Percentiles rank a stretch among this genome's conserved stretches.
phyloP scores from a whole-genome alignment of 2,113 vertebrate species.

The Semicossyphus pulcher region DNA sequence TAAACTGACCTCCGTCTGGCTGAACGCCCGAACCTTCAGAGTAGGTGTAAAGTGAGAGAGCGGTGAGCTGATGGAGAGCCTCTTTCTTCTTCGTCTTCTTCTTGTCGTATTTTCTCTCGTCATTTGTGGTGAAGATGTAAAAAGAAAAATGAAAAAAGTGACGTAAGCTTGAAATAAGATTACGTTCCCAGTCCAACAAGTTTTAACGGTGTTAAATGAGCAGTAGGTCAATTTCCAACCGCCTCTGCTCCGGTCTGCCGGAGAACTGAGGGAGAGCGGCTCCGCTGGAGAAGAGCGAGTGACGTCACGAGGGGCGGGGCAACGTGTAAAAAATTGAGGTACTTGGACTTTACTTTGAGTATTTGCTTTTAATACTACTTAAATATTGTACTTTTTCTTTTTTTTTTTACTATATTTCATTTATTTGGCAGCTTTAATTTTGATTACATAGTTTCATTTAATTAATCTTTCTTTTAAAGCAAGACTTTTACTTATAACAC shows the following conservation, averaged over 20 bases:
- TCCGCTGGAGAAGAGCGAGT: not conserved
- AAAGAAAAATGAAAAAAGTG: accelerated
- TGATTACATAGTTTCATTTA: no score
- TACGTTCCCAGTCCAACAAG: not conserved
- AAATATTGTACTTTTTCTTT: no score
- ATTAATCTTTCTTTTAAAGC: no score
- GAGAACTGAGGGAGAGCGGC: conserved; percentile 26
- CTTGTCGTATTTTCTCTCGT: not conserved
- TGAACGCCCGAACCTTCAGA: conserved; percentile 19
- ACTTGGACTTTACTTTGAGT: no score
- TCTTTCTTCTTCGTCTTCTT: conserved; percentile 5
- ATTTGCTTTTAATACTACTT: no score
- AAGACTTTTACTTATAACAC: no score
- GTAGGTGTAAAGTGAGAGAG: not conserved
- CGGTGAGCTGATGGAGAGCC: conserved; percentile 28
- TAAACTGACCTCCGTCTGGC: conserved; percentile 55
- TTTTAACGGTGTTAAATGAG: not conserved
- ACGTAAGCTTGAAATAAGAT: not conserved
- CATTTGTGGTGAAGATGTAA: not conserved
- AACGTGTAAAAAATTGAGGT: no score
- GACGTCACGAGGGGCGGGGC: conserved; percentile 52
- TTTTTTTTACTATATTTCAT: no score
- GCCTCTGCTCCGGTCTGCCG: conserved; percentile 12
- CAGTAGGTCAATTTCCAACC: accelerated
- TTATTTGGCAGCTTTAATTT: no score